Percentiles rank a stretch among this genome's conserved stretches.
phyloP scores from a whole-genome alignment of 2,888 invertebrate species.

The Thymelicus lineola region DNA sequence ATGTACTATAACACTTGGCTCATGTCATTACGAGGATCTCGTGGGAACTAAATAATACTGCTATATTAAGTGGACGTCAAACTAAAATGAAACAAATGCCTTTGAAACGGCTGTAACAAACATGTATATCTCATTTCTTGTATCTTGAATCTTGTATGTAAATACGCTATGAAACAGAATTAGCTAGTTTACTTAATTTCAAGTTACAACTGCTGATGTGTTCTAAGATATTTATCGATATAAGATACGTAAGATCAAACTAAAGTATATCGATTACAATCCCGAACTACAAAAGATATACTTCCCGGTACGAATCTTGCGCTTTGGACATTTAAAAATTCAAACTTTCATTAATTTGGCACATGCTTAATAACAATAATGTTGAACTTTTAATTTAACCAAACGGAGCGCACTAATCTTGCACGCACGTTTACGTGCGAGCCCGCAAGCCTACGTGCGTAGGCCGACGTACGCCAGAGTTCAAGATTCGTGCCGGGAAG shows the following conservation, averaged over 20 bases:
- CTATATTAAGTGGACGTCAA: constrained; percentile 35
- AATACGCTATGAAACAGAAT: constrained; percentile 25
- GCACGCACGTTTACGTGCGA: background rate
- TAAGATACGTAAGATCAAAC: constrained; percentile 27
- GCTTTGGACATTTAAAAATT: constrained; percentile 1
- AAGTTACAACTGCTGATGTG: constrained; percentile 23
- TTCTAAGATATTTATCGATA: constrained; percentile 34
- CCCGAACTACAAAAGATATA: constrained; percentile 38
- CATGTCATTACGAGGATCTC: constrained; percentile 32
- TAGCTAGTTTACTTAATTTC: constrained; percentile 28
- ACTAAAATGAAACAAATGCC: constrained; percentile 28
- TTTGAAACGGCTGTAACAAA: constrained; percentile 16
- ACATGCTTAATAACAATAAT: background rate
- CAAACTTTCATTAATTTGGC: background rate
- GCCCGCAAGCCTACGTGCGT: background rate
- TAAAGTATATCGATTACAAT: constrained; percentile 38
- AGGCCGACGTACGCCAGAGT: background rate
- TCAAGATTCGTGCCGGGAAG: constrained; percentile 31
- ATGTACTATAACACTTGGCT: constrained; percentile 21
- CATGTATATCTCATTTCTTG: constrained; percentile 1
- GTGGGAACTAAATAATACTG: constrained; percentile 32
- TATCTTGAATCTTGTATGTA: constrained; percentile 12
- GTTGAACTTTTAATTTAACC: background rate
- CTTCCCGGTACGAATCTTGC: constrained; percentile 35
- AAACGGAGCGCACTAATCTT: background rate